phyloP scores from a whole-genome alignment of 2,888 invertebrate species.

The Epinotia ramella region DNA sequence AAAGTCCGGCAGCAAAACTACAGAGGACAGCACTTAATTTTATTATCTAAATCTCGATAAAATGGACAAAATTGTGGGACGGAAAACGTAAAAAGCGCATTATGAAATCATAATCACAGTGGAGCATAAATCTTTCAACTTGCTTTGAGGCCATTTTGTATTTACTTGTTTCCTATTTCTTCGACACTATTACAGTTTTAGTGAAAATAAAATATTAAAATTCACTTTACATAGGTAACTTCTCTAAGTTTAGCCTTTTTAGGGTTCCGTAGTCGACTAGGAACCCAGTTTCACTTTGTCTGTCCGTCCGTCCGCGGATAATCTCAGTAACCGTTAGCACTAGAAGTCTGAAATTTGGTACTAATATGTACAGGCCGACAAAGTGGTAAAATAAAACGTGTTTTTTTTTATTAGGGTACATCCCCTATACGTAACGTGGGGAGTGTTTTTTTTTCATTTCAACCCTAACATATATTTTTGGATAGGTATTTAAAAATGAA shows the following conservation, averaged over 20 bases:
- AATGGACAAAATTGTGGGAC: constrained; percentile 21
- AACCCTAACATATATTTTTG: too few relatives aligned
- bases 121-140: constrained; percentile 24
- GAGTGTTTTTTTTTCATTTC: too few relatives aligned
- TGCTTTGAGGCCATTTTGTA: constrained; percentile 2
- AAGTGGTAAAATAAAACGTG: too few relatives aligned
- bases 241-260: background rate
- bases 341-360: too few relatives aligned
- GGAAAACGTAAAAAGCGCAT: constrained; percentile 38
- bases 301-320: too few relatives aligned
- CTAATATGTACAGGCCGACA: too few relatives aligned
- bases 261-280: too few relatives aligned
- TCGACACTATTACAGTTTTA: background rate
- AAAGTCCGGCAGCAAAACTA: constrained; percentile 31
- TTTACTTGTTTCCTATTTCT: constrained; percentile 5
- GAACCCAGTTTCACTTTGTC: too few relatives aligned
- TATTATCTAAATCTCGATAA: constrained; percentile 33
- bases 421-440: too few relatives aligned
- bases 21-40: constrained; percentile 28
- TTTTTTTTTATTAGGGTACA: too few relatives aligned
- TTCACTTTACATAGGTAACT: background rate
- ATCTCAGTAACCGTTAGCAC: too few relatives aligned
- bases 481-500: too few relatives aligned
- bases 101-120: constrained; percentile 30
- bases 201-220: background rate